Evolutionary conservation across 2,113 vertebrate species (phyloP), one percentile per base, ranked within the genome.

Genomic region (Sclerurus mexicanus): DNA sequence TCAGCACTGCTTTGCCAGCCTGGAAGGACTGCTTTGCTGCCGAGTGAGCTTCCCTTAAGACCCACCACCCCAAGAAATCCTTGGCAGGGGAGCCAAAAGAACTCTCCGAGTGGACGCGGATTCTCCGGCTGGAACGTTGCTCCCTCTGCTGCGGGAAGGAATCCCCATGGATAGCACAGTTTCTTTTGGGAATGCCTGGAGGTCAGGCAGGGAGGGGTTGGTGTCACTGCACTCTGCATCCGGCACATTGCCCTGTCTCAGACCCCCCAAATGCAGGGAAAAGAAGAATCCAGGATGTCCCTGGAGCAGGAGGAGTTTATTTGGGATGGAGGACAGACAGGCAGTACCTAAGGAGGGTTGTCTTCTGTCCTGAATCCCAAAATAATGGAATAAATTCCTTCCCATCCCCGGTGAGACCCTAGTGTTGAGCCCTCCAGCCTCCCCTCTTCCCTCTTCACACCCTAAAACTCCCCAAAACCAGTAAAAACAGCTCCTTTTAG

Each of bases 391-490:
- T 28, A 22, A 72, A 42, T 23, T 56, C 44, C 42, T 24, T 79
- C 27, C 68, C 52, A 68, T 25, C 28, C 47, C 31, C 11, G 9
- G 42, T 6, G 49, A 55, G 8, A 21, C 40, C 16, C 37, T 8
- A 35, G 44, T 7, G 12, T 39, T 17, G 35, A 86, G 63, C 40
- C 31, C 33, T 78, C 30, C 64, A 52, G 46, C 18, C 50, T n/a
- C 8, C 0, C 2, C 64, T 44, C 12, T 71, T 16, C 44, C 47
- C 53, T 63, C 37, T n/a, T 56, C 2, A 1, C 46, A 46, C 46
- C 23, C 30, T 5, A 20, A 33, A n/a, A 22, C 7, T 13, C 22
- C 55, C 53, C 31, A 7, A n/a, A 33, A 13, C 5, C 33, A 13
- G 20, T 56, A n/a, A 31, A 56, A 56, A 9, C 22, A 20, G 13